Evolutionary conservation across 2,797 vertebrate species (phyloP).

Genomic region (Carduelis carduelis): DNA sequence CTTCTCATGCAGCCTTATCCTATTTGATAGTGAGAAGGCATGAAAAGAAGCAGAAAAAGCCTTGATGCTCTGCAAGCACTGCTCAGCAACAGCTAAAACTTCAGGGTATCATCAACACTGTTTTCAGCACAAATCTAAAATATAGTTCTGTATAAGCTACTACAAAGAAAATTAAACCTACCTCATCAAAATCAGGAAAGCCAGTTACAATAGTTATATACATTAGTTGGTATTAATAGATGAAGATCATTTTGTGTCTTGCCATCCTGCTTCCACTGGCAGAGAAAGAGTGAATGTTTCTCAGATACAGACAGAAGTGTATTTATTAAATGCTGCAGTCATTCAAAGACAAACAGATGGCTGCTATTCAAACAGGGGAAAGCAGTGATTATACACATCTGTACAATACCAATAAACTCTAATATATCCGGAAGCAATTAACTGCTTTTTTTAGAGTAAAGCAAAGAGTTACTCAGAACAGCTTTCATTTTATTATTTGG

Average conservation of each 20-base stretch:
- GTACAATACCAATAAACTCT: constrained; percentile 65
- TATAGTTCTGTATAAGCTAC: not conserved
- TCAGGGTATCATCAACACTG: rapidly evolving
- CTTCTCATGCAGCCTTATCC: not conserved
- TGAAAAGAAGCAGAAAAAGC: not conserved
- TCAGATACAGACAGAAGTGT: constrained; percentile 12
- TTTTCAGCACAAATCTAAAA: not conserved
- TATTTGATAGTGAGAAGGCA: rapidly evolving
- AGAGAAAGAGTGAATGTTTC: constrained; percentile 17
- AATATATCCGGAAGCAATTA: constrained; percentile 64
- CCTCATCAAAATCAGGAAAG: not conserved
- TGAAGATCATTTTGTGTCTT: not conserved
- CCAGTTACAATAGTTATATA: not conserved
- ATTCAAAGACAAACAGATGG: constrained; percentile 73
- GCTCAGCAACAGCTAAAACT: not conserved
- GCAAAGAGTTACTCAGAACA: constrained; percentile 35
- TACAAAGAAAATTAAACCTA: not conserved
- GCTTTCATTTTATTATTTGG: constrained; percentile 60
- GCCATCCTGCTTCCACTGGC: not conserved
- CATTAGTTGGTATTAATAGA: not conserved
- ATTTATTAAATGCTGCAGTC: constrained; percentile 64
- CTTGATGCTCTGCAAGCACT: rapidly evolving
- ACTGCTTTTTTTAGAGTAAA: constrained; percentile 57
- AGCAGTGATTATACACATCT: constrained; percentile 72
- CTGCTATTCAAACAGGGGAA: constrained; percentile 67